Conservation (phyloP, 2,113 vertebrate species). For the Marmota monax region DNA sequence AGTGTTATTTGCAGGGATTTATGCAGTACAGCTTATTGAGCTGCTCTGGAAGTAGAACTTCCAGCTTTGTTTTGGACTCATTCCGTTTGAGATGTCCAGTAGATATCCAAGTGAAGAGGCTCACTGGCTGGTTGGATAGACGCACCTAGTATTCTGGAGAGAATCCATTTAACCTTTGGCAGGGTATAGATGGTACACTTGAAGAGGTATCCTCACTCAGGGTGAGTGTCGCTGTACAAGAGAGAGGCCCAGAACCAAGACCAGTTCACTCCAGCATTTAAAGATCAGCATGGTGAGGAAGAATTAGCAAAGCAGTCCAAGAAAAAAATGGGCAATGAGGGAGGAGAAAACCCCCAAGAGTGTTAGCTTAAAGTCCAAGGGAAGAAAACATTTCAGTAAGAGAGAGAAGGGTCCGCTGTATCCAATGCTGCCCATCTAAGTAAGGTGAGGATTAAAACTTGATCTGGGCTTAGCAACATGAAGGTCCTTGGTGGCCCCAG, state of each 20-base stretch:
- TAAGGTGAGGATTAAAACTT: not conserved
- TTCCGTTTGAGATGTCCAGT: not conserved
- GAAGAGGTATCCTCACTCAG: not conserved
- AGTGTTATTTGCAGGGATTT: not conserved
- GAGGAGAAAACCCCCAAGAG: not conserved
- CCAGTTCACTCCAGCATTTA: not conserved
- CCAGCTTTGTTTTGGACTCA: not conserved
- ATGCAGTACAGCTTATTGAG: not conserved
- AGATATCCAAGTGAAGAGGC: not conserved
- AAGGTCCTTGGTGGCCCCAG: not conserved
- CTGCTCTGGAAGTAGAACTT: not conserved
- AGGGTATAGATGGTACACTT: not conserved
- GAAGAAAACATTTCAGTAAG: not conserved
- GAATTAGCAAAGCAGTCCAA: not conserved
- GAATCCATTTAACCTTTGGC: slow-evolving; percentile 19
- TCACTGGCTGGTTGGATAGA: not conserved
- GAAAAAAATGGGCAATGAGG: not conserved
- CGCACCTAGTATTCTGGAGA: not conserved
- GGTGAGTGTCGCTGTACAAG: not conserved
- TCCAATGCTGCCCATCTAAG: not conserved
- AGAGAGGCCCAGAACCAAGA: not conserved
- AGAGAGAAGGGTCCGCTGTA: not conserved
- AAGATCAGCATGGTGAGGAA: not conserved
- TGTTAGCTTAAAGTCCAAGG: not conserved
- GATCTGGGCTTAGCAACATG: not conserved